These are phyloP conservation scores for Zaprionus inermis DNA, from an alignment of 1,140 invertebrate species.

Conservation along the genomic window DNA sequence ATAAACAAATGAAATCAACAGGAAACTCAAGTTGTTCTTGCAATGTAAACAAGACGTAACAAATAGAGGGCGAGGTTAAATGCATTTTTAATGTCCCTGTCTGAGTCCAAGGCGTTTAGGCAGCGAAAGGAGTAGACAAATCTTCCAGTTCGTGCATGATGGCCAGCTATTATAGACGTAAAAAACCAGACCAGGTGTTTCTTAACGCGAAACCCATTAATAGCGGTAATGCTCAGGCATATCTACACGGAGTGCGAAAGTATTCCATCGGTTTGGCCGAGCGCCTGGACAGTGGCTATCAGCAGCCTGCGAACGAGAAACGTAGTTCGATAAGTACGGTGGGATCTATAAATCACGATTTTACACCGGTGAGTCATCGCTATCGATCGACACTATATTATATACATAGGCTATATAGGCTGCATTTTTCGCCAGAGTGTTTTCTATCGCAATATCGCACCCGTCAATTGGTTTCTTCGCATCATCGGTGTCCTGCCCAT, in stretches of 20 bases:
- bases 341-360: slow-evolving; percentile 64
- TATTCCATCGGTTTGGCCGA: slow-evolving; percentile 77
- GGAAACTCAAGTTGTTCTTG: slow-evolving; percentile 66
- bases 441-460: slow-evolving; percentile 86
- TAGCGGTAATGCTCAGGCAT: slow-evolving; percentile 69
- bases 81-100: slow-evolving; percentile 63
- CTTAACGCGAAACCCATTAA: slow-evolving; percentile 78
- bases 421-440: slow-evolving; percentile 81
- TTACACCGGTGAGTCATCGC: slow-evolving; percentile 59
- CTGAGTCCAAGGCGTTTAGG: slow-evolving; percentile 40
- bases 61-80: slow-evolving; percentile 52
- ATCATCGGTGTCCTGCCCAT: slow-evolving; percentile 87
- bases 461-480: slow-evolving; percentile 86
- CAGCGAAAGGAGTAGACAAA: slow-evolving; percentile 31
- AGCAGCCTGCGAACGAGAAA: slow-evolving; percentile 51
- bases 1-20: slow-evolving; percentile 77
- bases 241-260: slow-evolving; percentile 69
- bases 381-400: neutral
- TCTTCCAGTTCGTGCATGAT: slow-evolving; percentile 59
- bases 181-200: slow-evolving; percentile 73
- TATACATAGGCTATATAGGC: neutral
- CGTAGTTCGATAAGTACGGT: slow-evolving; percentile 59
- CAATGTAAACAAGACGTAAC: slow-evolving; percentile 52
- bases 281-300: slow-evolving; percentile 67
- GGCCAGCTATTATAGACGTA: slow-evolving; percentile 78